phyloP scores from a whole-genome alignment of 1,140 invertebrate species.

The Calosoma granatense region DNA sequence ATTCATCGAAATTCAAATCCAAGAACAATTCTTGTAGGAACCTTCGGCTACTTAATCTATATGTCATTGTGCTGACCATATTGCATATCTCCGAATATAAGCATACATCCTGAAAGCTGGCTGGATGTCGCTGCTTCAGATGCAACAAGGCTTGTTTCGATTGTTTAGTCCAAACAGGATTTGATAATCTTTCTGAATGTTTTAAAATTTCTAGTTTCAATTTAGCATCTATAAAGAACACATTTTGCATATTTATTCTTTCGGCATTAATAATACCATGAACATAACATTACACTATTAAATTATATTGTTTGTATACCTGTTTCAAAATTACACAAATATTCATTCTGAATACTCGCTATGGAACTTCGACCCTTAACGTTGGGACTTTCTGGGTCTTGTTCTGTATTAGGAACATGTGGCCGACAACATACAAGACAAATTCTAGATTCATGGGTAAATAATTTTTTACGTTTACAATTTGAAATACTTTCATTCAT shows the following conservation, averaged over 20 bases:
- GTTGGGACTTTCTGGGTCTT: neutral
- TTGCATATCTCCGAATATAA: conserved; percentile 87
- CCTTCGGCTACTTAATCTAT: conserved; percentile 70
- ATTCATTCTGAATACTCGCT: neutral
- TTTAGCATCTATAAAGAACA: conserved; percentile 29
- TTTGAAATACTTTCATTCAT: neutral
- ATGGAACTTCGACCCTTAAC: neutral
- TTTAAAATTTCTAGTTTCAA: conserved; percentile 42
- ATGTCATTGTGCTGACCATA: conserved; percentile 65
- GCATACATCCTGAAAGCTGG: conserved; percentile 78
- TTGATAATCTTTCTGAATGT: conserved; percentile 53
- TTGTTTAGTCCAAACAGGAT: conserved; percentile 55
- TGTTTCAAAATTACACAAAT: neutral
- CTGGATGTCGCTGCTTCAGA: conserved; percentile 78
- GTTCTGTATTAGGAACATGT: neutral
- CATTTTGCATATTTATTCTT: no score
- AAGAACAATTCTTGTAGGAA: conserved; percentile 93
- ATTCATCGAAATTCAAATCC: conserved; percentile 65
- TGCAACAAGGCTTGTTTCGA: conserved; percentile 58
- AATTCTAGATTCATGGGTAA: conserved; percentile 12
- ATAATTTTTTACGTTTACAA: neutral
- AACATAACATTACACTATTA: no score
- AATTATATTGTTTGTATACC: no score
- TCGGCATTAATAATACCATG: no score
- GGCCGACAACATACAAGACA: conserved; percentile 15